phyloP scores from a whole-genome alignment of 2,113 vertebrate genomes.

The Megaceryle torquata region DNA sequence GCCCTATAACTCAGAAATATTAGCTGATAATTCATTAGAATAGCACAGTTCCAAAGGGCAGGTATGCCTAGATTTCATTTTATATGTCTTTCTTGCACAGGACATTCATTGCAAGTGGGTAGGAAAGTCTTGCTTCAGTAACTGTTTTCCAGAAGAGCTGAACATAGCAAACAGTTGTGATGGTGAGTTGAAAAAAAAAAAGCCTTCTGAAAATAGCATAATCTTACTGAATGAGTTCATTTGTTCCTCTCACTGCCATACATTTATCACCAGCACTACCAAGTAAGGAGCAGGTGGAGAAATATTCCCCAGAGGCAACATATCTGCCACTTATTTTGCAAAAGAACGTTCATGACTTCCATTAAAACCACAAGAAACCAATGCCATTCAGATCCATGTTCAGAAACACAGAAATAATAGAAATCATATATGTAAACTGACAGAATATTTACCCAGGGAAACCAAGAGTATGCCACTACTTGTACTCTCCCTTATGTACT shows the following conservation, averaged over 20 bases:
- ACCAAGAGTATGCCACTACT: background rate
- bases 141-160: background rate
- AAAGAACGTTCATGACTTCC: background rate
- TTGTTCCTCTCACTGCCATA: background rate
- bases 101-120: background rate
- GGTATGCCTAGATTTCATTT: background rate
- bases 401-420: background rate
- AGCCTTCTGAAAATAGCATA: background rate
- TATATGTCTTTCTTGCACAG: background rate
- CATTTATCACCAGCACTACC: background rate
- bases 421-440: background rate
- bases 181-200: background rate
- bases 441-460: background rate
- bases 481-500: background rate
- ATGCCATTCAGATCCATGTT: background rate
- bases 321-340: background rate
- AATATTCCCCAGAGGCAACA: background rate
- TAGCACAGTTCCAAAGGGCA: background rate
- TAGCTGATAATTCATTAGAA: background rate
- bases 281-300: background rate
- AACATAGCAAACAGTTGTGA: background rate
- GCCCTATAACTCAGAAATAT: background rate
- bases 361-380: background rate
- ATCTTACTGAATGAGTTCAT: background rate
- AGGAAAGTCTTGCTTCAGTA: background rate